A percentile compares a stretch with the other conserved stretches of the same genome.
Evolutionary conservation across 2,888 invertebrate species (phyloP).

Genomic region (Tridacna crocea): DNA sequence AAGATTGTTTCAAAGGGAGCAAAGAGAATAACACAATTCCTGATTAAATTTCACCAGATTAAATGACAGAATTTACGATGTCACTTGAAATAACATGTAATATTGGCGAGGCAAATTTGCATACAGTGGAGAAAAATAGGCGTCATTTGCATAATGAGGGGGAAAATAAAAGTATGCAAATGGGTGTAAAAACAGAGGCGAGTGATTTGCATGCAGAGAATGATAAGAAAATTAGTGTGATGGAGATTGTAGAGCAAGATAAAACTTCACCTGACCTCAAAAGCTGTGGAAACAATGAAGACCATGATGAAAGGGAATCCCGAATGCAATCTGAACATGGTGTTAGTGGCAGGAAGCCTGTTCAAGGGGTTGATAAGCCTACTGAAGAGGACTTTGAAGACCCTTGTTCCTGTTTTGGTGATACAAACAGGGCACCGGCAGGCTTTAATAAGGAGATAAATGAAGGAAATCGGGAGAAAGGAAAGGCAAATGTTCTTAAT

Average conservation of each 20-base stretch:
- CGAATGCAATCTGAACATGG: not conserved
- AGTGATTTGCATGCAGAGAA: constrained; percentile 33
- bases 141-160: constrained; percentile 43
- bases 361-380: not conserved
- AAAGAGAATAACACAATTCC: constrained; percentile 40
- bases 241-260: constrained; percentile 10
- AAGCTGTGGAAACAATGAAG: not conserved
- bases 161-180: constrained; percentile 30
- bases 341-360: not conserved
- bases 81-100: constrained; percentile 24
- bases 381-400: not conserved
- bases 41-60: constrained; percentile 44
- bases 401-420: constrained; percentile 1
- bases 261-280: constrained; percentile 8
- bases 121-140: constrained; percentile 4
- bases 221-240: constrained; percentile 32
- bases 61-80: constrained; percentile 34
- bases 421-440: not conserved
- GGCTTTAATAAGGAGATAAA: not conserved
- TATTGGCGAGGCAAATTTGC: constrained; percentile 24
- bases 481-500: constrained; percentile 12
- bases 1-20: constrained; percentile 38
- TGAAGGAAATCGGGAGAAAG: not conserved
- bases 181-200: constrained; percentile 25
- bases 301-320: not conserved